Evolutionary conservation across 2,797 vertebrate genomes (phyloP), one percentile per base, ranked within the genome.

Genomic region (Rhincodon typus): DNA sequence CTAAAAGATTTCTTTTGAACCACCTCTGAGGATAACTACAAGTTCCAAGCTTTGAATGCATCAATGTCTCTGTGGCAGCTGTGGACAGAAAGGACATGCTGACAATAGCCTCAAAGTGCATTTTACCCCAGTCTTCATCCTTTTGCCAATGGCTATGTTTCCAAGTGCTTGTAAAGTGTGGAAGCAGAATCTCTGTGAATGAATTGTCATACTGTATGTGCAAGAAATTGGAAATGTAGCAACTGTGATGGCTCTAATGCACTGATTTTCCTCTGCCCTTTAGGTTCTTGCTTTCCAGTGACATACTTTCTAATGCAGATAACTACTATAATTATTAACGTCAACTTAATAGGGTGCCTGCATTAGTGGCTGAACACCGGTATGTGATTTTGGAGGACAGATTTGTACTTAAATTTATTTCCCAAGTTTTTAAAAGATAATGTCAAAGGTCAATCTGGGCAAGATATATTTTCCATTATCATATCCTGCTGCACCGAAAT

Each of bases 381-480:
- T 62, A 34, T 25, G 50, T 90, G 53, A 90, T 90, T 84, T 84
- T 42, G 82, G 42, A 84, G 82, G 42, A 84, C 38, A 84, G 82
- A 84, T 25, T 57, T 91, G 57, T 62, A 66, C 88, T 91, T n/a
- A 62, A 66, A 57, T 34, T 66, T 27, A 90, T 90, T 34, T 62
- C 30, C 27, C 2, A 90, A 53, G 34, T 90, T 90, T 90, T 27
- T 90, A 53, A 62, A 62, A 90, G 53, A 21, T 62, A 62, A 53
- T 94, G 50, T 38, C 91, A 94, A 8, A 67, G n/a, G 66, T 94
- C 66, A 69, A 42, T 23, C 38, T 94, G n/a, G 62, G 66, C 66
- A 23, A 94, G 19, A 25, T 27, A 90, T 53, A 30, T 91, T 84
- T 84, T 91, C 53, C 88, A 91, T 91, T 91, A 91, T 66, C 38